Conservation (phyloP, 2,797 vertebrate genomes). For the Diplodus sargus region DNA sequence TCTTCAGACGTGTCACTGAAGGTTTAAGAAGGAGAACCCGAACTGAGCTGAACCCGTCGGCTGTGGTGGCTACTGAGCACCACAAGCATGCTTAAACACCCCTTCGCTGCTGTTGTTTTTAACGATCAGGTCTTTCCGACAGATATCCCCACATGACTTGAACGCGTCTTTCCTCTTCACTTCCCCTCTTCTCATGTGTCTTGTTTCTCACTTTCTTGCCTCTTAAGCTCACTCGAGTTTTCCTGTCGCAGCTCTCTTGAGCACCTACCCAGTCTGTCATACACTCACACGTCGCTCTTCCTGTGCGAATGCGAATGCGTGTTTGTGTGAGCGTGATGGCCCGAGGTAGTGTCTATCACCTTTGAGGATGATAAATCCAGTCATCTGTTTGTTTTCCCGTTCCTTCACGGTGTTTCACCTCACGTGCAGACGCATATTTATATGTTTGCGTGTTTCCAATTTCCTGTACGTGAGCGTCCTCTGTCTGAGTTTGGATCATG, state of each 20-base stretch:
- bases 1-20: conserved; percentile 9
- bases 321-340: conserved; percentile 15
- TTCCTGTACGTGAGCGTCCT: conserved; percentile 3
- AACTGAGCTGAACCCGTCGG: conserved; percentile 1
- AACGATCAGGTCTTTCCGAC: conserved; percentile 24
- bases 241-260: conserved; percentile 37
- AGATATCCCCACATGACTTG: conserved; percentile 30
- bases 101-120: conserved; percentile 27
- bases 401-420: conserved; percentile 15
- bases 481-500: conserved; percentile 15
- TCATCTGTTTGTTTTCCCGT: conserved; percentile 20
- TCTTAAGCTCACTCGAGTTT: conserved; percentile 50
- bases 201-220: conserved; percentile 43
- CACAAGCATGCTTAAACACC: conserved; percentile 20
- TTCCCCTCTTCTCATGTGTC: conserved; percentile 13
- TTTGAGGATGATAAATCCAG: conserved; percentile 27
- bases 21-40: neutral
- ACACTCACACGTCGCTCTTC: conserved; percentile 4
- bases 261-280: conserved; percentile 24
- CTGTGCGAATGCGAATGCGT: neutral
- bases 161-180: conserved; percentile 30
- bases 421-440: neutral
- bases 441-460: conserved; percentile 8
- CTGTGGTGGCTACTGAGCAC: neutral
- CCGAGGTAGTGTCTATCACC: conserved; percentile 24